These are phyloP conservation scores for Meandrusa payeni DNA, from an alignment of 2,888 invertebrate species.

Conservation along the genomic window DNA sequence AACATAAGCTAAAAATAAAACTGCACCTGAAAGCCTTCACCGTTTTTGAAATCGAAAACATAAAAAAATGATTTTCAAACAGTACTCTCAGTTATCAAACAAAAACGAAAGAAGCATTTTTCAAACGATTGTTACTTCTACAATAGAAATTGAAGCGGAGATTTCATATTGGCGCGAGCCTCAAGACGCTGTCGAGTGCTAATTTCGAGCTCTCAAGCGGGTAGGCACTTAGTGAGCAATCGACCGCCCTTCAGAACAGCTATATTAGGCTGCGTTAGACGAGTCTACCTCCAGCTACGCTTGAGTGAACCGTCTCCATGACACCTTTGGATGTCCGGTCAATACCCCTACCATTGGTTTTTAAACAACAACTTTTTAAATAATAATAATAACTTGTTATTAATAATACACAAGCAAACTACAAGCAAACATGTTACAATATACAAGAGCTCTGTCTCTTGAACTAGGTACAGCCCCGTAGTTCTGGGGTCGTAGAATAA, in stretches of 20 bases:
- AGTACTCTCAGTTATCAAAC: constrained; percentile 14
- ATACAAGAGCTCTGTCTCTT: too few species aligned
- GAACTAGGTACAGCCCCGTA: too few species aligned
- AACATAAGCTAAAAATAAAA: too few species aligned
- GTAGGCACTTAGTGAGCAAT: constrained; percentile 60
- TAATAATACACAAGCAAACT: too few species aligned
- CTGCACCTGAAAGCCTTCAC: too few species aligned
- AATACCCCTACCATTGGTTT: constrained; percentile 37
- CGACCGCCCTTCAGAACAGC: constrained; percentile 43
- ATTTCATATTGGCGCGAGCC: constrained; percentile 32
- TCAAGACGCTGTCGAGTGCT: constrained; percentile 49
- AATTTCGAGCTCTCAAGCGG: constrained; percentile 58
- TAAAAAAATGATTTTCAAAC: too few species aligned
- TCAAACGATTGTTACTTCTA: constrained; percentile 20
- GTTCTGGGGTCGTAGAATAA: too few species aligned
- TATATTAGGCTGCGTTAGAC: constrained; percentile 55
- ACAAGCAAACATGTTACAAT: too few species aligned
- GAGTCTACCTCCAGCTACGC: constrained; percentile 41
- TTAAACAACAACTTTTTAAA: too few species aligned
- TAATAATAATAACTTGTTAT: too few species aligned
- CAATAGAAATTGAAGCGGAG: constrained; percentile 24
- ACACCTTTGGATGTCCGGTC: constrained; percentile 68
- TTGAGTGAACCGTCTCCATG: constrained; percentile 61
- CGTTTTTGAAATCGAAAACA: too few species aligned
- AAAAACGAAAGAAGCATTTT: constrained; percentile 11